phyloP scores from a whole-genome alignment of 2,888 invertebrate species.

The Philereme vetulata region DNA sequence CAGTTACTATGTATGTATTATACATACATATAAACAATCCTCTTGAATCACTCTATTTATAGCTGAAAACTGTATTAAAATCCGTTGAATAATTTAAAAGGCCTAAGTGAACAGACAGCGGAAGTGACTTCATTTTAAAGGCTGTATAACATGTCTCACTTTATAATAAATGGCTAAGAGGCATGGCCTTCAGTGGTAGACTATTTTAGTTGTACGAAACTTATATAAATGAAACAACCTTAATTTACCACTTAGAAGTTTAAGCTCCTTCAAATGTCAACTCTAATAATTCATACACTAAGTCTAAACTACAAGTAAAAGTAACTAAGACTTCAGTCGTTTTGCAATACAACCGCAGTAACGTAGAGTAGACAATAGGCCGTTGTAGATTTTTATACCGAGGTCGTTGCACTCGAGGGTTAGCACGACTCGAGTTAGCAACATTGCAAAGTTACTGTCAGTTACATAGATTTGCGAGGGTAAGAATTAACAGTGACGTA shows the following conservation, averaged over 20 bases:
- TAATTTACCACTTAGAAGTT: conserved; percentile 1
- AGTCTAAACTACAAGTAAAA: conserved; percentile 1
- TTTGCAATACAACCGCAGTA: not conserved
- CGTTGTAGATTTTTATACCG: conserved; percentile 1
- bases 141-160: no score
- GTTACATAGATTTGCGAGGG: not conserved
- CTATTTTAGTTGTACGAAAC: no score
- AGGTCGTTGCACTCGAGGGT: not conserved
- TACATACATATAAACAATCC: no score
- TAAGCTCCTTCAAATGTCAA: conserved; percentile 9
- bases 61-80: no score
- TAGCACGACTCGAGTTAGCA: not conserved
- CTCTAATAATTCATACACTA: not conserved
- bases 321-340: not conserved
- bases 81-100: no score
- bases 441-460: not conserved
- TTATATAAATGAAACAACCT: no score
- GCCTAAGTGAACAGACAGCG: no score
- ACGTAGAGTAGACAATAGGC: conserved; percentile 4
- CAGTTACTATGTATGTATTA: no score
- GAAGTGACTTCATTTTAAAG: no score
- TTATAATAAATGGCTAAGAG: no score
- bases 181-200: no score
- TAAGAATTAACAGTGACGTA: not conserved
- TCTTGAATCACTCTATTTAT: no score